A percentile compares a stretch with the other conserved stretches of the same genome.
phyloP scores from a whole-genome alignment of 2,113 vertebrate genomes.

The Thunnus maccoyii region DNA sequence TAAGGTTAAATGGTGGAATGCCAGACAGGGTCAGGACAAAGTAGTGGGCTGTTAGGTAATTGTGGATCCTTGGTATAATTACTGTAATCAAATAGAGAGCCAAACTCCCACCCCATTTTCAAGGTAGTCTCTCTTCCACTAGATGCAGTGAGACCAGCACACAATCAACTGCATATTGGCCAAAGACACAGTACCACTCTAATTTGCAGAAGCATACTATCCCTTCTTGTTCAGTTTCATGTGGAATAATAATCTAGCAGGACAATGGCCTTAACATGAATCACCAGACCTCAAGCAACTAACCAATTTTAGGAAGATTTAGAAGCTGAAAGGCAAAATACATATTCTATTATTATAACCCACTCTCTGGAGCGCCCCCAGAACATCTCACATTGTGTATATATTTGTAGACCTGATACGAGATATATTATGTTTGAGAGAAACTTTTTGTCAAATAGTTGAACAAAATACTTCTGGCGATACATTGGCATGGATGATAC shows the following conservation, averaged over 20 bases:
- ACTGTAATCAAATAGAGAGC: conserved; percentile 30
- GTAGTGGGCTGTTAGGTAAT: conserved; percentile 30
- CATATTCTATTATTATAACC: too few species aligned
- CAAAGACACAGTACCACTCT: not conserved
- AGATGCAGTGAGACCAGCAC: not conserved
- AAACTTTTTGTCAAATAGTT: too few species aligned
- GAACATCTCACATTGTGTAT: too few species aligned
- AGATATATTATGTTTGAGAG: too few species aligned
- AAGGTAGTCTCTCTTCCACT: not conserved
- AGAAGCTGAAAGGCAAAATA: too few species aligned
- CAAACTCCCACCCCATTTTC: conserved; percentile 15
- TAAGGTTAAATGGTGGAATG: conserved; percentile 5
- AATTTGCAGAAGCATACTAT: not conserved
- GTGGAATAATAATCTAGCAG: too few species aligned
- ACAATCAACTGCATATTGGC: not conserved
- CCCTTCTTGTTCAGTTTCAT: too few species aligned
- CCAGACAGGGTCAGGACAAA: conserved; percentile 22
- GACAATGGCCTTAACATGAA: too few species aligned
- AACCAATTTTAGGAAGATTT: too few species aligned
- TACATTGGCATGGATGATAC: not conserved
- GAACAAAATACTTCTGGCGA: not conserved
- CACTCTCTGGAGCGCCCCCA: too few species aligned
- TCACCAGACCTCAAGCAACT: too few species aligned
- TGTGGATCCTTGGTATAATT: conserved; percentile 36
- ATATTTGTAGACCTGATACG: too few species aligned